Percentiles rank a stretch among this genome's conserved stretches.
These are phyloP conservation scores for Megathymus violae DNA, from an alignment of 1,140 invertebrate genomes.

Conservation along the genomic window DNA sequence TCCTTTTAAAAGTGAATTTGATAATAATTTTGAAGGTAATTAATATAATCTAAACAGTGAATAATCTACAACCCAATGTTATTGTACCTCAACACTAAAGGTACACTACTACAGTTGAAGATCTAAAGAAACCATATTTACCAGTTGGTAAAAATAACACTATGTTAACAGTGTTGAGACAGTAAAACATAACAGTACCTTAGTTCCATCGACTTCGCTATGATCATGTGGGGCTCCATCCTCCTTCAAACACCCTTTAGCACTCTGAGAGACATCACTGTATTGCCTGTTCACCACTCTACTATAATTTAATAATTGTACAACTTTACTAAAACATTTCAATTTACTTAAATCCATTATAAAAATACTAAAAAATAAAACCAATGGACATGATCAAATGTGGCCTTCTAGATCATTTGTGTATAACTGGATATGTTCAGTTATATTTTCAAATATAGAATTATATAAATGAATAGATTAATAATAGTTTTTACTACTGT, in stretches of 20 bases:
- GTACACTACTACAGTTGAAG: no score
- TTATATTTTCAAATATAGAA: conserved; percentile 44
- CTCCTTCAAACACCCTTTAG: conserved; percentile 1
- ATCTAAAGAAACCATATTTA: no score
- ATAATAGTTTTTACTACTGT: no score
- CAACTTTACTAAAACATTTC: conserved; percentile 48
- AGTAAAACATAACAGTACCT: conserved; percentile 30
- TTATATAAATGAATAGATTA: background rate
- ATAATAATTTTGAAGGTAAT: no score
- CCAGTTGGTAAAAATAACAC: no score
- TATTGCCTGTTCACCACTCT: conserved; percentile 25
- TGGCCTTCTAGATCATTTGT: conserved; percentile 57
- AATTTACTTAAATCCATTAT: conserved; percentile 68
- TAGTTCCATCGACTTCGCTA: conserved; percentile 28
- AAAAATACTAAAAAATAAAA: conserved; percentile 42
- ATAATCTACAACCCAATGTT: no score
- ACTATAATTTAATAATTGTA: conserved; percentile 28
- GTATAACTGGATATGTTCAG: background rate
- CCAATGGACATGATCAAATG: conserved; percentile 36
- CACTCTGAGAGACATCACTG: conserved; percentile 17
- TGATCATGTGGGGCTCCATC: conserved; percentile 4
- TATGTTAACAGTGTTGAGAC: no score
- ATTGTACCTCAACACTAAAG: no score
- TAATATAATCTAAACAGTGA: no score
- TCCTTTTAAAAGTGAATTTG: no score